phyloP scores from a whole-genome alignment of 2,113 vertebrate genomes.

The Illadopsis cleaveri region DNA sequence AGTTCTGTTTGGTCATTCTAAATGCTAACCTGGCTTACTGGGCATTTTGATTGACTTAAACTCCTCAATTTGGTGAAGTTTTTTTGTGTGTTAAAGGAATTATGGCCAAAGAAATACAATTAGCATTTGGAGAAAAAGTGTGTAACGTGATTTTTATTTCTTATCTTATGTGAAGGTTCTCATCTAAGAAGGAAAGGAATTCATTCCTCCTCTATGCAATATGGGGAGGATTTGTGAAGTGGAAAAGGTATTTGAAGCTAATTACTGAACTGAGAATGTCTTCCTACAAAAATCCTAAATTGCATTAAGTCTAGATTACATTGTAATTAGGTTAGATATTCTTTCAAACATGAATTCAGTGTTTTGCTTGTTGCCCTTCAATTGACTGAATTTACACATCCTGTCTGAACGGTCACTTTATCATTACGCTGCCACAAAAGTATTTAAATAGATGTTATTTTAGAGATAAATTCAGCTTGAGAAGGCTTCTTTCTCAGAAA shows the following conservation, averaged over 20 bases:
- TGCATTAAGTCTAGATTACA: background rate
- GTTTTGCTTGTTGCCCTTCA: background rate
- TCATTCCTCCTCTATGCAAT: background rate
- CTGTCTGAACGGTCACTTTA: background rate
- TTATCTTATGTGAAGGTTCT: background rate
- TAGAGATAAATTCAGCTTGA: slow-evolving; percentile 1
- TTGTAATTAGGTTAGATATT: slow-evolving; percentile 31
- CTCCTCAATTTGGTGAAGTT: background rate
- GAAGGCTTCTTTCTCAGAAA: background rate
- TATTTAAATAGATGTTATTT: background rate
- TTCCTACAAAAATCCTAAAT: background rate
- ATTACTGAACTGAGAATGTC: background rate
- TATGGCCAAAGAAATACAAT: background rate
- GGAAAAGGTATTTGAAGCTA: background rate
- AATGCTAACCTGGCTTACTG: background rate
- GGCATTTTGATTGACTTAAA: background rate
- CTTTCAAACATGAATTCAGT: slow-evolving; percentile 1
- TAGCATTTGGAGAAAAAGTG: background rate
- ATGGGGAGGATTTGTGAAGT: background rate
- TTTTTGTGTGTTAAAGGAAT: background rate
- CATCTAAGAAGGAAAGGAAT: background rate
- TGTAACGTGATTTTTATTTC: background rate
- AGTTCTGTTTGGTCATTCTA: background rate
- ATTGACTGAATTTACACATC: slow-evolving; percentile 6
- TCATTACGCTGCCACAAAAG: background rate